Evolutionary conservation across 2,888 invertebrate species (phyloP), one percentile per base, ranked within the genome.

Genomic region (Eremobia ochroleuca): DNA sequence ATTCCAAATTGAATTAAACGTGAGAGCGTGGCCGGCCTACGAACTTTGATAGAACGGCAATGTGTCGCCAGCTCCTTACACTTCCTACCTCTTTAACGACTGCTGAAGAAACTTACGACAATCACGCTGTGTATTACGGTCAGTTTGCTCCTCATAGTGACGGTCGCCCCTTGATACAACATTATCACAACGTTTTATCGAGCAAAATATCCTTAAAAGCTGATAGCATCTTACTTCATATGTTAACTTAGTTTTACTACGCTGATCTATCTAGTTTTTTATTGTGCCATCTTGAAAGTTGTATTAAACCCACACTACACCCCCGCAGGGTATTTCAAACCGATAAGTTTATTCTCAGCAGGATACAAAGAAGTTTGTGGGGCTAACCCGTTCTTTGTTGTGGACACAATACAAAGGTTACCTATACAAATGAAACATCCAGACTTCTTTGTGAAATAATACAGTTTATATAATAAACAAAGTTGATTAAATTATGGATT

Each of bases 1-100:
- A 87, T 85, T 94, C 96, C 96, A 96, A 96, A 96, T 96, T 95
- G 96, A 96, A 95, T 96, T 95, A 95, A 96, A 95, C 93, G 94
- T 88, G 92, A 91, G 91, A 92, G 90, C 91, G 90, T 90, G 92
- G 92, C 90, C 91, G 88, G 92, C 91, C 92, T 92, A 91, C 86
- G 93, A 93, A 93, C 93, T 94, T 94, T 94, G 94, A 94, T 94
- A 93, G 91, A 88, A 88, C 85, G 89, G 91, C 93, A 90, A 91
- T 94, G 91, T 94, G 92, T 92, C 91, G 91, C 88, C 87, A 79
- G 62, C 46, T 83, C 68, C 70, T 73, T 73, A 74, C 74, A 61
- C 59, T 78, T 73, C 81, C 79, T 82, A 83, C 83, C 83, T 79
- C 85, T 85, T 83, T 90, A 90, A 90, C 88, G 84, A 86, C 66